Percentiles rank a stretch among this genome's conserved stretches.
Evolutionary conservation across 2,888 invertebrate genomes (phyloP).

Genomic region (Sarcophaga caerulescens): DNA sequence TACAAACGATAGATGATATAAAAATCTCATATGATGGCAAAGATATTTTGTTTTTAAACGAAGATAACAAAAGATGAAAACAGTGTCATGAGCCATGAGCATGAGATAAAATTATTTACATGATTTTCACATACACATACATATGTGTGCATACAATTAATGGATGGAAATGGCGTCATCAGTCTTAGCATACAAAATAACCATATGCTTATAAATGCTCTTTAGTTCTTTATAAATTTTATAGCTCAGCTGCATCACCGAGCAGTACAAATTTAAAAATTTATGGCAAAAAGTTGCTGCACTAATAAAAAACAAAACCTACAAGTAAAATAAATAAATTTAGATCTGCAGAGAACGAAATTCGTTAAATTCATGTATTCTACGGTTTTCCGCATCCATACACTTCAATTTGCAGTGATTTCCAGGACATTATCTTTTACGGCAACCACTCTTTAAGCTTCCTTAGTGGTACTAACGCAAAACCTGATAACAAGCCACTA

Average conservation of each 20-base stretch:
- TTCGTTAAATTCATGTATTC: too few species aligned
- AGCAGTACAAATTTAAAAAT: neutral
- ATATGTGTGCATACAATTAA: neutral
- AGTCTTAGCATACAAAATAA: slow-evolving; percentile 14
- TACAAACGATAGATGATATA: neutral
- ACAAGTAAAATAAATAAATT: too few species aligned
- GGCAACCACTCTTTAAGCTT: too few species aligned
- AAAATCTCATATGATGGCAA: neutral
- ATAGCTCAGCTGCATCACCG: neutral
- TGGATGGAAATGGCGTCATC: slow-evolving; percentile 2
- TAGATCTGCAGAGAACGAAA: too few species aligned
- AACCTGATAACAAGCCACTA: too few species aligned
- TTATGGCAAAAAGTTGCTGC: neutral
- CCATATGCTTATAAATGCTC: slow-evolving; percentile 26
- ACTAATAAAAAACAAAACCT: neutral
- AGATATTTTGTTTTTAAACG: neutral
- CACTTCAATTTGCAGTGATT: too few species aligned
- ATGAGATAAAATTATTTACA: neutral
- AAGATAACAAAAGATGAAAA: slow-evolving; percentile 2
- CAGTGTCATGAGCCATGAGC: neutral
- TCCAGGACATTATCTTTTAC: too few species aligned
- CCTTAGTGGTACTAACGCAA: too few species aligned
- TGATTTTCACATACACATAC: too few species aligned
- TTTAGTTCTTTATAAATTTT: slow-evolving; percentile 11
- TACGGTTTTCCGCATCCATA: too few species aligned